Percentiles rank a stretch among this genome's conserved stretches.
These are phyloP conservation scores for Leuctra nigra DNA, from an alignment of 2,888 invertebrate species.

Conservation along the genomic window DNA sequence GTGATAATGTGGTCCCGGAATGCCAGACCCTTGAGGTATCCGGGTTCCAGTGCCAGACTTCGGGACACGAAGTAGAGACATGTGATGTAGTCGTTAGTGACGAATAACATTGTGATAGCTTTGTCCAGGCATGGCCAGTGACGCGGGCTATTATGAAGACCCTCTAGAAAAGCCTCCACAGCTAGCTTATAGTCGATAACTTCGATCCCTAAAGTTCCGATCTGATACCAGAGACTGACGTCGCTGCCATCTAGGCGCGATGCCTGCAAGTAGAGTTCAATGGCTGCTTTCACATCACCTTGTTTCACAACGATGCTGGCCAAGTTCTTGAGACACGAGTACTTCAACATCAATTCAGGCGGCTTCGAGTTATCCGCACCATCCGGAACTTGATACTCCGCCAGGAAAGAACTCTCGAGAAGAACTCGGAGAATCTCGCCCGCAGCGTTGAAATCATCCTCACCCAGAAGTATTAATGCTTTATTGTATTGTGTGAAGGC, in stretches of 20 bases:
- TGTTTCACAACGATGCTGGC: constrained; percentile 59
- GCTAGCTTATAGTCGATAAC: constrained; percentile 66
- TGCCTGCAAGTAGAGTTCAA: constrained; percentile 63
- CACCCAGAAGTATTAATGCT: constrained; percentile 62
- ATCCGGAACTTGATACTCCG: constrained; percentile 38
- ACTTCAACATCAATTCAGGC: constrained; percentile 66
- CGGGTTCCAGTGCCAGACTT: constrained; percentile 63
- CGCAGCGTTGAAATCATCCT: constrained; percentile 59
- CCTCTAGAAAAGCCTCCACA: constrained; percentile 68
- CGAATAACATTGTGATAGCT: constrained; percentile 66
- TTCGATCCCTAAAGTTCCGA: constrained; percentile 67
- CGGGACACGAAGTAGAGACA: constrained; percentile 70
- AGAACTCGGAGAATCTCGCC: constrained; percentile 60
- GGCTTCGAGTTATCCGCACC: constrained; percentile 47
- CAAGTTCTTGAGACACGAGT: constrained; percentile 76
- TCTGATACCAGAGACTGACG: constrained; percentile 76
- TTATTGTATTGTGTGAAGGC: constrained; percentile 72
- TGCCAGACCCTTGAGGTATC: constrained; percentile 66
- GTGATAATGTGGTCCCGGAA: constrained; percentile 66
- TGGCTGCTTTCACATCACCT: constrained; percentile 53
- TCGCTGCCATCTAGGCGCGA: constrained; percentile 77
- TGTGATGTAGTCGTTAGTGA: constrained; percentile 65
- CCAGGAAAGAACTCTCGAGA: constrained; percentile 53
- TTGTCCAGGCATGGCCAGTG: constrained; percentile 90
- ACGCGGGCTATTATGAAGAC: constrained; percentile 65